These are phyloP conservation scores for Zaprionus obscuricornis DNA, from an alignment of 2,888 invertebrate species.

Conservation along the genomic window DNA sequence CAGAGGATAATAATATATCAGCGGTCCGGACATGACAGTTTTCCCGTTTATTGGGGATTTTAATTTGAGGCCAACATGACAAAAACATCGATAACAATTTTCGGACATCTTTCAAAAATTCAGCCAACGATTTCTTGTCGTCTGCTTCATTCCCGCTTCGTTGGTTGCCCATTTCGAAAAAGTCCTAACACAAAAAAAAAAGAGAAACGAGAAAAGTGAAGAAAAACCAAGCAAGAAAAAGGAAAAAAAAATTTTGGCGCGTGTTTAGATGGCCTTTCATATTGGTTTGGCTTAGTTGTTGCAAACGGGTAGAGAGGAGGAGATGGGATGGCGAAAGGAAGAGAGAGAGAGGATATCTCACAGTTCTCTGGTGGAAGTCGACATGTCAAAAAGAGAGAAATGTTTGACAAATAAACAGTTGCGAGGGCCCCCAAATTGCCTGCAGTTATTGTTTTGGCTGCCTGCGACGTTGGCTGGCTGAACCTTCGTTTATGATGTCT, in stretches of 20 bases:
- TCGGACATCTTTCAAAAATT: constrained; percentile 57
- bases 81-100: constrained; percentile 79
- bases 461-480: constrained; percentile 36
- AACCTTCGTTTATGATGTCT: constrained; percentile 77
- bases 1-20: constrained; percentile 68
- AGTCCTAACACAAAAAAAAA: constrained; percentile 6
- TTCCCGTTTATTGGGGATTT: constrained; percentile 66
- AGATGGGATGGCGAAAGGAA: not conserved
- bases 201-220: constrained; percentile 7
- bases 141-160: not conserved
- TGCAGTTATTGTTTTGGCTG: constrained; percentile 77
- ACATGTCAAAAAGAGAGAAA: constrained; percentile 77
- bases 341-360: too few species aligned
- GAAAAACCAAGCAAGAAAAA: constrained; percentile 41
- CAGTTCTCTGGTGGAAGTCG: constrained; percentile 73
- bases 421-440: constrained; percentile 69
- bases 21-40: constrained; percentile 65
- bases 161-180: too few species aligned
- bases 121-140: constrained; percentile 26
- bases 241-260: too few species aligned
- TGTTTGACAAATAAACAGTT: constrained; percentile 79
- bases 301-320: constrained; percentile 16
- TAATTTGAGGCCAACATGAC: constrained; percentile 76
- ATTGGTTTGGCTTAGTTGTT: too few species aligned
- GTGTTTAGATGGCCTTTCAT: constrained; percentile 76